Percentiles rank a stretch among this genome's conserved stretches.
Evolutionary conservation across 2,888 invertebrate species (phyloP).

Genomic region (Caenorhabditis angaria): DNA sequence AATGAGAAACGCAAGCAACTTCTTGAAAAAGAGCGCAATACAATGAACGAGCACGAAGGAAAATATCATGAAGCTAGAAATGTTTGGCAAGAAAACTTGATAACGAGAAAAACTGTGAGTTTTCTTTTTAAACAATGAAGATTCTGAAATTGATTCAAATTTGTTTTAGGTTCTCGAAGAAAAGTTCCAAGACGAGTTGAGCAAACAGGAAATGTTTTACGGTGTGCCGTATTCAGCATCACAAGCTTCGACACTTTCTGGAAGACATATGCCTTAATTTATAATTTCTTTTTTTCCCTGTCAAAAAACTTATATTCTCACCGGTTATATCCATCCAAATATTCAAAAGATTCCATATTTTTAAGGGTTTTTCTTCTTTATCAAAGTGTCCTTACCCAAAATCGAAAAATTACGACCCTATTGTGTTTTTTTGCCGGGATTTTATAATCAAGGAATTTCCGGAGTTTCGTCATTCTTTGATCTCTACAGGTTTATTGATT

Average conservation of each 20-base stretch:
- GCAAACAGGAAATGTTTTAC: slow-evolving; percentile 66
- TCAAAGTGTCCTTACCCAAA: not conserved
- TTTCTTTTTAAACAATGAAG: not conserved
- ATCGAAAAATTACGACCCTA: not conserved
- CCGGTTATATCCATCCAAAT: slow-evolving; percentile 7
- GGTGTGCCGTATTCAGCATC: slow-evolving; percentile 41
- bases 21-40: slow-evolving; percentile 66
- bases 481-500: no score
- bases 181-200: slow-evolving; percentile 64
- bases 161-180: slow-evolving; percentile 61
- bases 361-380: not conserved
- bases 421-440: no score
- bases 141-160: not conserved
- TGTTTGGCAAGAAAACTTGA: slow-evolving; percentile 63
- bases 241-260: slow-evolving; percentile 33
- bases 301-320: not conserved
- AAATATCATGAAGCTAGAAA: slow-evolving; percentile 64
- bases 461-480: no score
- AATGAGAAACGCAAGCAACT: slow-evolving; percentile 68
- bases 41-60: slow-evolving; percentile 66
- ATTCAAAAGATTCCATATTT: not conserved
- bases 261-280: slow-evolving; percentile 35
- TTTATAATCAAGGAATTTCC: no score
- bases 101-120: slow-evolving; percentile 64
- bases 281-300: slow-evolving; percentile 10